Evolutionary conservation across 2,888 invertebrate species (phyloP).

Genomic region (Subacronicta megacephala): DNA sequence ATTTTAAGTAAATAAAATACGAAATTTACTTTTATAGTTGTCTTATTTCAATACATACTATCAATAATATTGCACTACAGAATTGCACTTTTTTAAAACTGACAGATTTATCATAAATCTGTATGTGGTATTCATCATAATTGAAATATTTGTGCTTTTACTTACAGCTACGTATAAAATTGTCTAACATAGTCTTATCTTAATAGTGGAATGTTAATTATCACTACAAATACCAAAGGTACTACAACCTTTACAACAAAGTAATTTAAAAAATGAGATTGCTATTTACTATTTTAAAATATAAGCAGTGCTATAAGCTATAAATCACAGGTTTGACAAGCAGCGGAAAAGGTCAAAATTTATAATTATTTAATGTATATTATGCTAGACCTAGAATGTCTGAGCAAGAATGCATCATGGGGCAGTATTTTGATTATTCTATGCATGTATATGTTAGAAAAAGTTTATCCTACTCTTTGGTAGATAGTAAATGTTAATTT

Average conservation of each 20-base stretch:
- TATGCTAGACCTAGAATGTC: no score
- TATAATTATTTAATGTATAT: no score
- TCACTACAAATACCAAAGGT: slow-evolving; percentile 13
- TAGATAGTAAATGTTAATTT: neutral
- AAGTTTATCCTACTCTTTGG: slow-evolving; percentile 19
- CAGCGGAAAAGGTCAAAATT: no score
- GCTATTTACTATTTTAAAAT: no score
- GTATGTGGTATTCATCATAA: slow-evolving; percentile 31
- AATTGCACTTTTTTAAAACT: slow-evolving; percentile 67
- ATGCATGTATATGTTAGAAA: no score
- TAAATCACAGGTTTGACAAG: no score
- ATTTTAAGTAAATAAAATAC: slow-evolving; percentile 26
- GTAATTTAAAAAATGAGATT: no score
- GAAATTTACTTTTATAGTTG: slow-evolving; percentile 13
- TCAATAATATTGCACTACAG: slow-evolving; percentile 69
- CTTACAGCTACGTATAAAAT: slow-evolving; percentile 30
- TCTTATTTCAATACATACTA: slow-evolving; percentile 41
- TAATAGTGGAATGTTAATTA: slow-evolving; percentile 38
- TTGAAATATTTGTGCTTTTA: slow-evolving; percentile 62
- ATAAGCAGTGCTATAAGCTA: no score
- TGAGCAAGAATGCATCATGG: neutral
- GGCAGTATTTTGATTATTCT: slow-evolving; percentile 8
- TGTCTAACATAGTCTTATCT: slow-evolving; percentile 2
- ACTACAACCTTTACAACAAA: neutral
- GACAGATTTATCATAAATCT: slow-evolving; percentile 39